Conservation (phyloP, 37 sponge, comb jelly and placozoan genomes). For the Diacarnus erythraeanus region DNA sequence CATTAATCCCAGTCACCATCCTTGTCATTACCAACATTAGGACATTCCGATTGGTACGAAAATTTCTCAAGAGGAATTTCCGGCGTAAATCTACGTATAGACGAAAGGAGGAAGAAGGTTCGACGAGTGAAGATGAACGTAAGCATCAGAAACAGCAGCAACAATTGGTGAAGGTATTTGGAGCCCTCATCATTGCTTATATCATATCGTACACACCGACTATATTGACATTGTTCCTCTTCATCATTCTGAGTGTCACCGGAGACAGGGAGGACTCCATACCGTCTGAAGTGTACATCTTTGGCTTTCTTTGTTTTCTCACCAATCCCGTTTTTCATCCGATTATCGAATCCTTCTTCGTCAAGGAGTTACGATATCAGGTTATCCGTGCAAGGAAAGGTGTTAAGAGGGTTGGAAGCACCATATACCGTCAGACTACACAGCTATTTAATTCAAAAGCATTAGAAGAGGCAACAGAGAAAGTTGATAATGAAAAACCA, state of each 20-base stretch:
- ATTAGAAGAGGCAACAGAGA: slow-evolving; percentile 37
- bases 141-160: slow-evolving; percentile 60
- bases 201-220: slow-evolving; percentile 62
- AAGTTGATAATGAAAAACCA: slow-evolving; percentile 13
- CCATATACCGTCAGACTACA: slow-evolving; percentile 19
- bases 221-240: slow-evolving; percentile 23
- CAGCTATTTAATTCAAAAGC: background rate
- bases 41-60: slow-evolving; percentile 57
- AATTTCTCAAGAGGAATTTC: slow-evolving; percentile 45
- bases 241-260: background rate
- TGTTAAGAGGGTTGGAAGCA: slow-evolving; percentile 17
- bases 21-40: slow-evolving; percentile 54
- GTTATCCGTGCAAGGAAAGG: slow-evolving; percentile 21
- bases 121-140: background rate
- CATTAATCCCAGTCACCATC: slow-evolving; percentile 52
- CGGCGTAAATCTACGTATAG: slow-evolving; percentile 13
- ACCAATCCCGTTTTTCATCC: slow-evolving; percentile 63
- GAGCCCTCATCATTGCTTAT: slow-evolving; percentile 57
- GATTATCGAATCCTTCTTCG: slow-evolving; percentile 78
- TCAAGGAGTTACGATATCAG: slow-evolving; percentile 56
- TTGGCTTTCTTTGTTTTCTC: slow-evolving; percentile 64
- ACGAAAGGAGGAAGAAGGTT: background rate
- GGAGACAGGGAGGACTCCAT: slow-evolving; percentile 10
- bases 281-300: slow-evolving; percentile 48
- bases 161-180: slow-evolving; percentile 64